These are phyloP conservation scores for Chironomus riparius DNA, from an alignment of 2,888 invertebrate species.

Conservation along the genomic window DNA sequence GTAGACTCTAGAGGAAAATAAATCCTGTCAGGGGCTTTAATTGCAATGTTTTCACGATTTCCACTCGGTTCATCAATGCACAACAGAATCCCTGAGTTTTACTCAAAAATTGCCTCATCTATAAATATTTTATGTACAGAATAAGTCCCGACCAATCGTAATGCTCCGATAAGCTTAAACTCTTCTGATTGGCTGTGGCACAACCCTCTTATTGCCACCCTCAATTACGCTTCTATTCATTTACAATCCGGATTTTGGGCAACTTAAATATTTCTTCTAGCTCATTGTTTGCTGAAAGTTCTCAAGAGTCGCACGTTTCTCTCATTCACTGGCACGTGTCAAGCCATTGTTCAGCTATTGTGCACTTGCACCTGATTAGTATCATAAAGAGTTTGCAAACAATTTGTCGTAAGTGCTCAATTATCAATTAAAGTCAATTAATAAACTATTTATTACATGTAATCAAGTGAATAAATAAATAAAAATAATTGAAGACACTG, in stretches of 20 bases:
- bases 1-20: too few relatives aligned
- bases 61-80: too few relatives aligned
- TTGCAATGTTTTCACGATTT: too few relatives aligned
- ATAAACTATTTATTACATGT: background rate
- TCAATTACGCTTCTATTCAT: background rate
- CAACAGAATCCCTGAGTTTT: background rate
- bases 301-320: constrained; percentile 19
- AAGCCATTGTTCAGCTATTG: background rate
- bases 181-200: background rate
- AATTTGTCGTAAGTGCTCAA: background rate
- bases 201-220: constrained; percentile 16
- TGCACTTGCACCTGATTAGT: background rate
- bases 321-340: constrained; percentile 10
- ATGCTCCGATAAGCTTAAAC: background rate
- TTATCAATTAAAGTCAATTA: constrained; percentile 1
- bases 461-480: constrained; percentile 2
- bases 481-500: background rate
- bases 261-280: background rate
- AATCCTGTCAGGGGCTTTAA: too few relatives aligned
- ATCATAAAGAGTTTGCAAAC: constrained; percentile 2
- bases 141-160: background rate
- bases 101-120: background rate
- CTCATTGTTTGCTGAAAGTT: constrained; percentile 9
- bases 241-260: background rate
- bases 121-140: background rate